A percentile compares a stretch with the other conserved stretches of the same genome.
These are phyloP conservation scores for Gadus chalcogrammus DNA, from an alignment of 2,113 vertebrate species.

Conservation along the genomic window DNA sequence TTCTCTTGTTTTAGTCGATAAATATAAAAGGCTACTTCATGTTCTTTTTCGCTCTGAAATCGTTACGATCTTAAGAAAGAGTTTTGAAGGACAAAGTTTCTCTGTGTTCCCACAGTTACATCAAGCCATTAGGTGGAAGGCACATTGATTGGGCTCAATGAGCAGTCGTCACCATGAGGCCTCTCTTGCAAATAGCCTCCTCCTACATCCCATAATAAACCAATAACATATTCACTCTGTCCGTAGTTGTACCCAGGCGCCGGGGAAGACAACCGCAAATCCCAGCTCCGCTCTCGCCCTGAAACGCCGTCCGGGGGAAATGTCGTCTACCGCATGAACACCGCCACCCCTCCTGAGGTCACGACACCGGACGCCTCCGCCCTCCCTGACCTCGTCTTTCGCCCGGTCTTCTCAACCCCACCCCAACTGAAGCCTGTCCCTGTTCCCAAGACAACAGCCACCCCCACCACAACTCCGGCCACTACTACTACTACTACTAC, in stretches of 20 bases:
- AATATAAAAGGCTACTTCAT: no score
- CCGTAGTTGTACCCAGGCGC: slow-evolving; percentile 80
- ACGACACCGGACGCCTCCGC: slow-evolving; percentile 1
- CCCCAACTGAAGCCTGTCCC: slow-evolving; percentile 30
- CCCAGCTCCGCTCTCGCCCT: slow-evolving; percentile 74
- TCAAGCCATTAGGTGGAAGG: no score
- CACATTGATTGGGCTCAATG: not conserved
- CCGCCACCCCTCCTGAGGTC: slow-evolving; percentile 43
- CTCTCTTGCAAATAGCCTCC: not conserved
- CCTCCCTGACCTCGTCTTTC: slow-evolving; percentile 21
- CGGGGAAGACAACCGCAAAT: slow-evolving; percentile 70
- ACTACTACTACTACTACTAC: slow-evolving; percentile 11
- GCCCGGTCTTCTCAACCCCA: slow-evolving; percentile 33
- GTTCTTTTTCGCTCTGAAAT: no score
- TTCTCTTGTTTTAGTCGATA: no score
- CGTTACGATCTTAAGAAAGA: no score
- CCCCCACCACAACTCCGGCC: not conserved
- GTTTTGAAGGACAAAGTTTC: no score
- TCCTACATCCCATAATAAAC: not conserved
- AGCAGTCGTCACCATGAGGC: no score
- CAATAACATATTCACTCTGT: not conserved
- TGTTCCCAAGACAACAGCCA: slow-evolving; percentile 22
- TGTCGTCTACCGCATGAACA: slow-evolving; percentile 67
- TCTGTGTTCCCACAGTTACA: no score
- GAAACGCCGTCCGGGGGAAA: slow-evolving; percentile 49